A percentile compares a stretch with the other conserved stretches of the same genome.
These are phyloP conservation scores for Polyergus mexicanus DNA, from an alignment of 1,140 invertebrate species.

Conservation along the genomic window DNA sequence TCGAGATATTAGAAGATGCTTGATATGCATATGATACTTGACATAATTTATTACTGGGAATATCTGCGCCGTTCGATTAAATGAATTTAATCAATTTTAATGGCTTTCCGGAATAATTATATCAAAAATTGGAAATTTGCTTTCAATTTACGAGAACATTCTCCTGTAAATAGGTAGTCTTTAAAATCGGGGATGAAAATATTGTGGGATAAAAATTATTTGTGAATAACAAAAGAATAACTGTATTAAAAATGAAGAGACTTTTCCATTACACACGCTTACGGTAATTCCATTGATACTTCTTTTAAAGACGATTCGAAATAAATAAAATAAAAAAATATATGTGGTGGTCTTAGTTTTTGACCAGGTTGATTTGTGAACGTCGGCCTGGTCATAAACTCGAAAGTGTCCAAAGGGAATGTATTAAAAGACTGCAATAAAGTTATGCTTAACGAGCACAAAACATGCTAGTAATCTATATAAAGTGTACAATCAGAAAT, in stretches of 20 bases:
- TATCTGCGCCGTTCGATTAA: neutral
- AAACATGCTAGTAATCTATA: neutral
- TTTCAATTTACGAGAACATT: neutral
- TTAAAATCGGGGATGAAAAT: neutral
- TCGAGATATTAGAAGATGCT: neutral
- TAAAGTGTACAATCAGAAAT: neutral
- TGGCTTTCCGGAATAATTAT: neutral
- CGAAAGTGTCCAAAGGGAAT: neutral
- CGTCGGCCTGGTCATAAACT: slow-evolving; percentile 68
- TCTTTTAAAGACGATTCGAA: slow-evolving; percentile 56
- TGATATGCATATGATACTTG: neutral
- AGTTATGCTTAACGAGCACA: neutral
- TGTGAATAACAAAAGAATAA: neutral
- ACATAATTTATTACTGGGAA: neutral
- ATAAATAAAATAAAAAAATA: slow-evolving; percentile 38
- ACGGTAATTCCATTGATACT: neutral
- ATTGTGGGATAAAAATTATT: too few relatives aligned
- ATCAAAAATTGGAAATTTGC: neutral
- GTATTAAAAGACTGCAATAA: neutral
- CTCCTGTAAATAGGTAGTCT: neutral
- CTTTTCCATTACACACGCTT: too few relatives aligned
- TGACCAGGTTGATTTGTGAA: slow-evolving; percentile 57
- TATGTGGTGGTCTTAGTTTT: slow-evolving; percentile 54
- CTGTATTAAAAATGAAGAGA: neutral
- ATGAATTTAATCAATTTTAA: neutral